phyloP scores from a whole-genome alignment of 2,888 invertebrate species.

The Lysandra bellargus region DNA sequence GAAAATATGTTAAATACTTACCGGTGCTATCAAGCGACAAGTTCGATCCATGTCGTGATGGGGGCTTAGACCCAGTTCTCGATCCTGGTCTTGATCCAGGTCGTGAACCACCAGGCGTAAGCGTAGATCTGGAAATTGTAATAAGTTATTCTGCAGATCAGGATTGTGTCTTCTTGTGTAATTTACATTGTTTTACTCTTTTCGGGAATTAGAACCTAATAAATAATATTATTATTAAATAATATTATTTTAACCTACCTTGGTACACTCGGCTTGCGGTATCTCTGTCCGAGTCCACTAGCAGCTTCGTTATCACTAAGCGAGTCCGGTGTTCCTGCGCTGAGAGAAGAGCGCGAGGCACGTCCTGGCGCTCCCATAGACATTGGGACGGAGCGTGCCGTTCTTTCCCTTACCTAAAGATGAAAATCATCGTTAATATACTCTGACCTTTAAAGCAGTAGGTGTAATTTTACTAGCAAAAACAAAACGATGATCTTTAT shows the following conservation, averaged over 20 bases:
- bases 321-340: conserved; percentile 94
- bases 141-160: background rate
- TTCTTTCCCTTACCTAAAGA: conserved; percentile 93
- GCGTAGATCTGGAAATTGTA: conserved; percentile 76
- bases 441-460: background rate
- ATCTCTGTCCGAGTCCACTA: conserved; percentile 84
- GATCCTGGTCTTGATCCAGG: conserved; percentile 93
- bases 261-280: conserved; percentile 84
- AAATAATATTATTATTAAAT: too few relatives aligned
- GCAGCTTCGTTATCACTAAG: conserved; percentile 93
- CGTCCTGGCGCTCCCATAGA: conserved; percentile 80
- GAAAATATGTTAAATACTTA: conserved; percentile 53
- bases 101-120: conserved; percentile 90
- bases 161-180: background rate
- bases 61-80: conserved; percentile 93
- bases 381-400: conserved; percentile 95
- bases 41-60: conserved; percentile 95
- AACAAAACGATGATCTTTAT: conserved; percentile 2
- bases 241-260: conserved; percentile 51
- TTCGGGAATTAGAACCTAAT: background rate
- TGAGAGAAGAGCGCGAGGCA: conserved; percentile 88
- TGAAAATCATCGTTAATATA: conserved; percentile 31
- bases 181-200: background rate
- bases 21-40: conserved; percentile 94
- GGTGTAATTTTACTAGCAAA: conserved; percentile 9